Base-by-base conservation (phyloP, 2,888 invertebrate genomes). In the Stenolophus ochropezus region DNA sequence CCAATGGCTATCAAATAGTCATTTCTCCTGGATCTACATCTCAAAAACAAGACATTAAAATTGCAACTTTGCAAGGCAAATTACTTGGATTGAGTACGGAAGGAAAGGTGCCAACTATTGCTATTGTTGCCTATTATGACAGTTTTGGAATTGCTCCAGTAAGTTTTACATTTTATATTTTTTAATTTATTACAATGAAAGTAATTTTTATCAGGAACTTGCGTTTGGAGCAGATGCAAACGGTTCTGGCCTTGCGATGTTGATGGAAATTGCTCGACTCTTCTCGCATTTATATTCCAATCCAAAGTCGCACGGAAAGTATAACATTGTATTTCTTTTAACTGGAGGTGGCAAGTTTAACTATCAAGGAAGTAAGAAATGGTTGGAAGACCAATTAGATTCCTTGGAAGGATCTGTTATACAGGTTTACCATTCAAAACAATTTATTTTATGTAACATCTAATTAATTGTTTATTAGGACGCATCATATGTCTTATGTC, bases 361-460 rank as follows among this genome's bases (percentile, higher is more conserved):
- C 91, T 99, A 96, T 88, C 96, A 97, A 89, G 97, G 98, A 0
- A 95, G 96, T 53, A 98, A 98, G 90, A 97, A 97, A 87, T 99
- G 98, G 97, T 91, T 99, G 11, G 98, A 98, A 87, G 97, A 97
- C 87, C 96, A 97, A 87, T 88, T 97, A 83, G 98, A 99, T 87
- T 93, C 93, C 0, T 89, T 92, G 14, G 95, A 95, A 84, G 92
- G 93, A 58, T 92, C 94, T 0, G 87, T 94, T 65, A 90, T 94
- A 83, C 96, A 95, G 92, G 97, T 96, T n/a, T n/a, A n/a, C n/a
- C n/a, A n/a, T n/a, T n/a, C n/a, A n/a, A n/a, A n/a, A n/a, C n/a
- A n/a, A n/a, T n/a, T n/a, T n/a, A n/a, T n/a, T n/a, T n/a, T n/a
- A n/a, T n/a, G n/a, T n/a, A n/a, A n/a, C n/a, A n/a, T n/a, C n/a